These are phyloP conservation scores for Brachypalpus laphriformis DNA, from an alignment of 2,888 invertebrate genomes.

Conservation along the genomic window DNA sequence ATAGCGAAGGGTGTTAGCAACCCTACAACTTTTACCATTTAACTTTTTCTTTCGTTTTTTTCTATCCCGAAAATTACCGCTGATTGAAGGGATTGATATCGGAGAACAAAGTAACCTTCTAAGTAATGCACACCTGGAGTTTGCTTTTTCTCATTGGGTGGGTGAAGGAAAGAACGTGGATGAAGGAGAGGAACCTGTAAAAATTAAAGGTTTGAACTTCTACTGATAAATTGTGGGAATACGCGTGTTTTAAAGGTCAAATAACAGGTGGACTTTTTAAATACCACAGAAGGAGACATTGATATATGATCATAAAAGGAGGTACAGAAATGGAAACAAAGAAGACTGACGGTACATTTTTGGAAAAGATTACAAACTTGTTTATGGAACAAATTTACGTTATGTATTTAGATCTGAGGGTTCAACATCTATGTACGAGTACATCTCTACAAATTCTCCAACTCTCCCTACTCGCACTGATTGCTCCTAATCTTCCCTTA, in stretches of 20 bases:
- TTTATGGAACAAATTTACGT: no score
- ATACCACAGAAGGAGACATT: no score
- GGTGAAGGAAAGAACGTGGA: neutral
- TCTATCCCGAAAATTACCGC: neutral
- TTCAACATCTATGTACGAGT: no score
- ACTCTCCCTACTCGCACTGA: no score
- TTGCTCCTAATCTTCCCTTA: no score
- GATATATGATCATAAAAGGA: no score
- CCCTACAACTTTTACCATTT: slow-evolving; percentile 25
- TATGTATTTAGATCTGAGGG: no score
- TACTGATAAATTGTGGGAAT: neutral
- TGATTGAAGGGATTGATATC: neutral
- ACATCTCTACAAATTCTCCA: no score
- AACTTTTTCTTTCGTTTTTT: slow-evolving; percentile 5
- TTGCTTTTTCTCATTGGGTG: neutral
- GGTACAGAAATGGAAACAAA: no score
- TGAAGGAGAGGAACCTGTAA: neutral
- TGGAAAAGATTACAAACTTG: no score
- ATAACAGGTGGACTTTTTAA: neutral
- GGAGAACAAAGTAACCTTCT: neutral
- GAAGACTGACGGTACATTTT: no score
- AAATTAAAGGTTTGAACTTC: neutral
- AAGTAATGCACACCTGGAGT: neutral
- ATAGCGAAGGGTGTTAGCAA: neutral
- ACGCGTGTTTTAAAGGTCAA: neutral